Evolutionary conservation across 2,888 invertebrate genomes (phyloP).

Genomic region (Ptychoptera contaminata): DNA sequence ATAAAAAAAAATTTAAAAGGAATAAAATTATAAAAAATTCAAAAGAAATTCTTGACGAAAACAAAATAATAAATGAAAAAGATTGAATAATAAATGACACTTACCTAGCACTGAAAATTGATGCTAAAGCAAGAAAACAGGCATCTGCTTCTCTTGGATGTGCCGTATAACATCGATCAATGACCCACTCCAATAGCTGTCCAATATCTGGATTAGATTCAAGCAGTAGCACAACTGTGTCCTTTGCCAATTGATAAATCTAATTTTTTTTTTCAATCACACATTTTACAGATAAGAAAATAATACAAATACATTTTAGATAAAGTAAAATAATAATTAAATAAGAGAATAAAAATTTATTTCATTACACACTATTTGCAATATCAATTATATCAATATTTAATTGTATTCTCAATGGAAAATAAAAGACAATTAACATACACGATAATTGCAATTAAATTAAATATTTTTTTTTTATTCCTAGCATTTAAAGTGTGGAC

Average conservation of each 20-base stretch:
- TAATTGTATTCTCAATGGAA: too few relatives aligned
- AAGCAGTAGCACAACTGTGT: conserved; percentile 81
- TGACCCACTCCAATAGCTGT: conserved; percentile 89
- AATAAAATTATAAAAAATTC: too few relatives aligned
- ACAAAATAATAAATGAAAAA: not conserved
- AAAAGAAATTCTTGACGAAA: too few relatives aligned
- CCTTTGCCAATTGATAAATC: conserved; percentile 82
- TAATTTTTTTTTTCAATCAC: conserved; percentile 25
- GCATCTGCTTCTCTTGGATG: conserved; percentile 82
- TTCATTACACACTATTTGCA: too few relatives aligned
- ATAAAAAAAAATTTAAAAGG: too few relatives aligned
- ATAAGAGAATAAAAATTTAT: too few relatives aligned
- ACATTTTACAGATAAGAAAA: conserved; percentile 16
- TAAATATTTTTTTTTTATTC: too few relatives aligned
- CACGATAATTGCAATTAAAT: too few relatives aligned
- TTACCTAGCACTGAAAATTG: conserved; percentile 90
- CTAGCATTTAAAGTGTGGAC: too few relatives aligned
- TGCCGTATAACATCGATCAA: conserved; percentile 94
- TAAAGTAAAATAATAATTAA: not conserved
- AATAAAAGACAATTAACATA: too few relatives aligned
- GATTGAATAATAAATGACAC: conserved; percentile 10
- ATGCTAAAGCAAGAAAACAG: conserved; percentile 89
- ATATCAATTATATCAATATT: too few relatives aligned
- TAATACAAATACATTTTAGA: not conserved
- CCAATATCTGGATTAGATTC: conserved; percentile 92